Evolutionary conservation across 2,888 invertebrate species (phyloP), one percentile per base, ranked within the genome.

Genomic region (Beris chalybata): DNA sequence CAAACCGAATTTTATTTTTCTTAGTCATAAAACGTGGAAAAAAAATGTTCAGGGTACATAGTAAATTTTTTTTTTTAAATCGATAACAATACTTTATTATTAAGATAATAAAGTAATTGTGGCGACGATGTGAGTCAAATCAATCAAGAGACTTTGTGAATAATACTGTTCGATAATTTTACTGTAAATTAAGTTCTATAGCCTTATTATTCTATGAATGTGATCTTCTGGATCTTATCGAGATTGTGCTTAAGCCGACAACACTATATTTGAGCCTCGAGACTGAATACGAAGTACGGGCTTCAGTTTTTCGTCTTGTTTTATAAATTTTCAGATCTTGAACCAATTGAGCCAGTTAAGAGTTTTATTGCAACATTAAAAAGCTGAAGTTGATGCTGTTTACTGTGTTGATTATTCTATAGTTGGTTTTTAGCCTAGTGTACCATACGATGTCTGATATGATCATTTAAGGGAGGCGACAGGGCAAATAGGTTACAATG

Each of bases 321-420:
- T 9, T 29, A 50, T 29, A 29, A 13, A 50, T 29, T 38, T 61
- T 61, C 61, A 61, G 61, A 32, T 61, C 38, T 61, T 32, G 32
- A 61, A 9, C 6, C 61, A 61, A 61, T 61, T 61, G 61, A 61
- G 61, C 61, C 61, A 47, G 61, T 61, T 61, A 61, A 61, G 61
- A 61, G 38, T 61, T 61, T 50, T 59, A 50, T 59, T 59, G 30
- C 15, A n/a, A 15, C 15, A 13, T 48, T 48, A 15, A 48, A 38
- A 4, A 48, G 13, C 15, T 48, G 48, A 12, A 44, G 9, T n/a
- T 48, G n/a, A 6, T 48, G 38, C 1, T 38, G 38, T 38, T 38
- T 2, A 38, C 38, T 38, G 38, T 38, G 38, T 6, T 6, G 6
- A 48, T 48, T n/a, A 48, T 15, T 48, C 11, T 48, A 48, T 48